Base-by-base conservation (phyloP, 2,888 invertebrate species). In the Pheosia tremula region DNA sequence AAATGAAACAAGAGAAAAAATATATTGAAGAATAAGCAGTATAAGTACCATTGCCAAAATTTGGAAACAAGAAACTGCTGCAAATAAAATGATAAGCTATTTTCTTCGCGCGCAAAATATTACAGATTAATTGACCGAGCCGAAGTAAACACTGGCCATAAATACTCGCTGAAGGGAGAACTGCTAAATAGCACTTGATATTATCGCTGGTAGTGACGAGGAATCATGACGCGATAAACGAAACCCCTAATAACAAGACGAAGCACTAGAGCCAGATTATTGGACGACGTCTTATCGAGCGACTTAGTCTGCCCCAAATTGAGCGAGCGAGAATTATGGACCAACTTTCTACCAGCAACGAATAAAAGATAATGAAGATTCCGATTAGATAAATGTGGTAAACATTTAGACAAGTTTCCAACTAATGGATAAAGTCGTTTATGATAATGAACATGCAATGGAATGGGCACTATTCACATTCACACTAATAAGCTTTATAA, bases 311-410 rank as follows among this genome's bases (percentile, higher is more conserved):
- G 79, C 87, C 89, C 91, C 86, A 89, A 92, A 92, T 92, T 89
- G 88, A 88, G 84, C 81, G 83, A 87, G 88, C 82, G 82, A 89
- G 87, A 93, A 88, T 90, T 93, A 92, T 93, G 88, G 90, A 79
- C 78, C 70, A 93, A 93, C 85, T 92, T 92, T 88, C 85, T 84
- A 85, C 83, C 80, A 68, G 75, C 82, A 75, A 81, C 83, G 81
- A 86, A 90, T 88, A 88, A 88, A 88, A 89, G 88, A 89, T 91
- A 90, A 91, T 90, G 88, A 87, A 86, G 84, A 87, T 87, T 77
- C 78, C 79, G 89, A 88, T 89, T 86, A 91, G 89, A 89, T 88
- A 89, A 89, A 84, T 83, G 84, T 64, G 80, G 87, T 82, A 83
- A 87, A 85, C 87, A 84, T 85, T 82, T 68, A 58, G 6, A 50